These are phyloP conservation scores for Osmerus eperlanus DNA, from an alignment of 2,113 vertebrate genomes.

Conservation along the genomic window DNA sequence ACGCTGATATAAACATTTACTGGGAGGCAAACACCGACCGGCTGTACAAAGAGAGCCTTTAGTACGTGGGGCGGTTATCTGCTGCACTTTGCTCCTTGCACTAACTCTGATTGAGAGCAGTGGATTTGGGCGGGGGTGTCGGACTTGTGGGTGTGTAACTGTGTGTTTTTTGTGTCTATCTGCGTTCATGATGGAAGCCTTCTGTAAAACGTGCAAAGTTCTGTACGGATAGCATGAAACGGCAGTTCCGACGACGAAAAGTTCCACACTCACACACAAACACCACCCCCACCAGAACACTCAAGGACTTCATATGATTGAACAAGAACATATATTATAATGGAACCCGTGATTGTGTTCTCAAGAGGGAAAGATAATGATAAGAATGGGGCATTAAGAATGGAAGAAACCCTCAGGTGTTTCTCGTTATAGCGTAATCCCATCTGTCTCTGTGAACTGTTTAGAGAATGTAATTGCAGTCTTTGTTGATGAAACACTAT, in stretches of 20 bases:
- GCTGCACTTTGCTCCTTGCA: conserved; percentile 30
- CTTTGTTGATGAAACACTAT: background rate
- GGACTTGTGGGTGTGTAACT: background rate
- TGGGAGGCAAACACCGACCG: conserved; percentile 45
- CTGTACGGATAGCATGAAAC: conserved; percentile 27
- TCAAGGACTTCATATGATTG: no score
- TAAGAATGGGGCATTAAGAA: no score
- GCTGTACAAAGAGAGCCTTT: conserved; percentile 49
- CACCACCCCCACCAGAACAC: no score
- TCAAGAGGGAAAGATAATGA: conserved; percentile 35
- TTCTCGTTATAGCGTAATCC: no score
- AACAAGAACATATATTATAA: no score
- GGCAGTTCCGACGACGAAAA: background rate
- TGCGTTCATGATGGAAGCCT: no score
- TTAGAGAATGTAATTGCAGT: background rate
- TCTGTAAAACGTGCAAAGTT: conserved; percentile 27
- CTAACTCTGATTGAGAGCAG: background rate
- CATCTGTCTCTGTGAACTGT: background rate
- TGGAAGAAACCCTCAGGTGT: no score
- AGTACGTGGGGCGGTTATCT: conserved; percentile 39
- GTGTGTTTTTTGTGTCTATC: conserved; percentile 5
- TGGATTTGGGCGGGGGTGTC: background rate
- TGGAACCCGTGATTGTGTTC: conserved; percentile 20
- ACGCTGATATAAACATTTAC: conserved; percentile 39
- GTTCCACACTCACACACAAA: conserved; percentile 31